Evolutionary conservation across 2,888 invertebrate species (phyloP).

Genomic region (Diloba caeruleocephala): DNA sequence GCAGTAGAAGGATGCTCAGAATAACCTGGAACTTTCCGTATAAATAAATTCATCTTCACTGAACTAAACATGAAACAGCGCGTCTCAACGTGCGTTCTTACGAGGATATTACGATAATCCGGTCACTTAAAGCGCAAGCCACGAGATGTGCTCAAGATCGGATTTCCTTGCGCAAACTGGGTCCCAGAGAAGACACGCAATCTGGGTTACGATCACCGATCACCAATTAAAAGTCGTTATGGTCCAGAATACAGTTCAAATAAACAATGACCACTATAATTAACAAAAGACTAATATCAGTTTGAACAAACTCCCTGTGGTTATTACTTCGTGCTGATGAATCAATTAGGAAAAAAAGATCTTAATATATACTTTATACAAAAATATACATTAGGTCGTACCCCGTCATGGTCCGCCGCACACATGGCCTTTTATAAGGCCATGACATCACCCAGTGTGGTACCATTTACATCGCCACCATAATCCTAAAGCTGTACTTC

Average conservation of each 20-base stretch:
- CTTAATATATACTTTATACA: constrained; percentile 24
- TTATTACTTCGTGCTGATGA: constrained; percentile 9
- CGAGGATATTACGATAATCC: too few species aligned
- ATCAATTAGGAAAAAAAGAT: constrained; percentile 30
- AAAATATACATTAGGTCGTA: constrained; percentile 59
- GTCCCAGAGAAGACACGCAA: too few species aligned
- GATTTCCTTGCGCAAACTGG: too few species aligned
- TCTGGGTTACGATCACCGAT: too few species aligned
- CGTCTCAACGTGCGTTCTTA: too few species aligned
- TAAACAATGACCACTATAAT: background rate
- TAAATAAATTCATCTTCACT: too few species aligned
- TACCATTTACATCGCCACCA: constrained; percentile 61
- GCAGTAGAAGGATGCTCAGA: too few species aligned
- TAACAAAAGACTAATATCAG: background rate
- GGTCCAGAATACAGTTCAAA: constrained; percentile 1
- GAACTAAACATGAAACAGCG: too few species aligned
- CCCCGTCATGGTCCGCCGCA: constrained; percentile 66
- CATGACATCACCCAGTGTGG: constrained; percentile 72
- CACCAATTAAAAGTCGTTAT: too few species aligned
- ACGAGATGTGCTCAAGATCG: too few species aligned
- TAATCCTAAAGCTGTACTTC: constrained; percentile 51
- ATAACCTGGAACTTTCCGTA: too few species aligned
- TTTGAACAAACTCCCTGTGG: background rate
- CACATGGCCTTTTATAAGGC: constrained; percentile 66
- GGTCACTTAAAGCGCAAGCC: too few species aligned